Conservation (phyloP, 2,797 vertebrate genomes). For the Centroberyx gerrardi region DNA sequence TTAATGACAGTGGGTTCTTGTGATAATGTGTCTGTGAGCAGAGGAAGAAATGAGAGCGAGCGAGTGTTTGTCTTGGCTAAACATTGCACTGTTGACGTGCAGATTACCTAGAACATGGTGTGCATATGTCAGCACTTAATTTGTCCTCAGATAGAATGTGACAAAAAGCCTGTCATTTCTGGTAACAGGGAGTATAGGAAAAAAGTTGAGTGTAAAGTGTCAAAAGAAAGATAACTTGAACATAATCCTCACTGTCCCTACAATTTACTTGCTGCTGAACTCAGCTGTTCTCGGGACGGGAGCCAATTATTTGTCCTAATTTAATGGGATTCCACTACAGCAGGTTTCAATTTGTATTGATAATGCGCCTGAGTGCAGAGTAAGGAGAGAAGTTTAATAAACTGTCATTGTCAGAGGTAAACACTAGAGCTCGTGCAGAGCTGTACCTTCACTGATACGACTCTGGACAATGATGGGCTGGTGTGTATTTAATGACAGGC, state of each 20-base stretch:
- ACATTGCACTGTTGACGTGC: too few relatives aligned
- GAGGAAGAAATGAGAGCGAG: background rate
- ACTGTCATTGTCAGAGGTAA: background rate
- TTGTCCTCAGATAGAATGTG: slow-evolving; percentile 7
- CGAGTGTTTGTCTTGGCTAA: background rate
- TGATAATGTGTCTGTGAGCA: background rate
- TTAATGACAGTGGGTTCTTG: background rate
- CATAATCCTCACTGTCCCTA: background rate
- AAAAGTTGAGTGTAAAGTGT: background rate
- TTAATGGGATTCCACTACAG: slow-evolving; percentile 25
- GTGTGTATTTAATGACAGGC: slow-evolving; percentile 54
- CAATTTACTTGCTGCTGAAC: background rate
- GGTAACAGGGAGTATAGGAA: too few relatives aligned
- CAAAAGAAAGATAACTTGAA: background rate
- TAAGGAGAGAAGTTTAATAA: slow-evolving; percentile 38
- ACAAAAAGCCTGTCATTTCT: background rate
- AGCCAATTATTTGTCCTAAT: slow-evolving; percentile 31
- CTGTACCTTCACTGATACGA: slow-evolving; percentile 32
- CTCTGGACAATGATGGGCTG: slow-evolving; percentile 32
- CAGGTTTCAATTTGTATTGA: slow-evolving; percentile 43
- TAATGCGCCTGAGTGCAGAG: slow-evolving; percentile 43
- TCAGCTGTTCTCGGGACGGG: background rate
- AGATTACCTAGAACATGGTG: too few relatives aligned
- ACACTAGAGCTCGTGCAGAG: background rate
- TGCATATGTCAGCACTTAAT: background rate